These are phyloP conservation scores for Motacilla alba DNA, from an alignment of 2,113 vertebrate genomes.

Conservation along the genomic window DNA sequence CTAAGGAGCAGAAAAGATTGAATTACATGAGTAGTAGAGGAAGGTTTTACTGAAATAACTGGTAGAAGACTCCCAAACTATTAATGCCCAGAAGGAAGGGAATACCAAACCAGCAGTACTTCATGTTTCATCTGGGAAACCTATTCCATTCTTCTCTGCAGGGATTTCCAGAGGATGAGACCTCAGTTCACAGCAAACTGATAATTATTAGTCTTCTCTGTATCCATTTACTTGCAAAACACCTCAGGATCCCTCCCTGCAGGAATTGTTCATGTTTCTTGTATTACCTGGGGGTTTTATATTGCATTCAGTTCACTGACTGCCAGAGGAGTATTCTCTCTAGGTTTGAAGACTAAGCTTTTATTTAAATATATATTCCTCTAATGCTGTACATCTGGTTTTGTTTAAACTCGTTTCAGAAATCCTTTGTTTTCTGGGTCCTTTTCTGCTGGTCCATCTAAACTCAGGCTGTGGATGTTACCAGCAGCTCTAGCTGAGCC, in stretches of 20 bases:
- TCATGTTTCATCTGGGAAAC: neutral
- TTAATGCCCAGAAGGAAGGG: neutral
- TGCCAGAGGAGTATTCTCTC: neutral
- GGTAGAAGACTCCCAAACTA: neutral
- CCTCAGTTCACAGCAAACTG: neutral
- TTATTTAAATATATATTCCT: neutral
- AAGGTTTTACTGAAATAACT: neutral
- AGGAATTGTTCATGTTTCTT: slow-evolving; percentile 7
- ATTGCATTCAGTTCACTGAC: neutral
- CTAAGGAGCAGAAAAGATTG: neutral
- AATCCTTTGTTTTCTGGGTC: neutral
- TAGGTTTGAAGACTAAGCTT: slow-evolving; percentile 1
- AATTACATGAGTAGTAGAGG: neutral
- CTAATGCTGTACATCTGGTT: neutral
- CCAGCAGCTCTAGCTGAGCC: neutral
- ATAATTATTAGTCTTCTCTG: neutral
- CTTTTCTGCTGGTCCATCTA: neutral
- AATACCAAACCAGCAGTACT: neutral
- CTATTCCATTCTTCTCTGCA: neutral
- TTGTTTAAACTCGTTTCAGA: neutral
- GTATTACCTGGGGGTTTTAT: neutral
- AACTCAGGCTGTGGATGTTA: neutral
- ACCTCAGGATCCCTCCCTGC: neutral
- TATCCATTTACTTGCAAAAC: slow-evolving; percentile 14
- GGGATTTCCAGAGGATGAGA: neutral